These are phyloP conservation scores for Stramonita haemastoma DNA, from an alignment of 2,888 invertebrate genomes.

Conservation along the genomic window DNA sequence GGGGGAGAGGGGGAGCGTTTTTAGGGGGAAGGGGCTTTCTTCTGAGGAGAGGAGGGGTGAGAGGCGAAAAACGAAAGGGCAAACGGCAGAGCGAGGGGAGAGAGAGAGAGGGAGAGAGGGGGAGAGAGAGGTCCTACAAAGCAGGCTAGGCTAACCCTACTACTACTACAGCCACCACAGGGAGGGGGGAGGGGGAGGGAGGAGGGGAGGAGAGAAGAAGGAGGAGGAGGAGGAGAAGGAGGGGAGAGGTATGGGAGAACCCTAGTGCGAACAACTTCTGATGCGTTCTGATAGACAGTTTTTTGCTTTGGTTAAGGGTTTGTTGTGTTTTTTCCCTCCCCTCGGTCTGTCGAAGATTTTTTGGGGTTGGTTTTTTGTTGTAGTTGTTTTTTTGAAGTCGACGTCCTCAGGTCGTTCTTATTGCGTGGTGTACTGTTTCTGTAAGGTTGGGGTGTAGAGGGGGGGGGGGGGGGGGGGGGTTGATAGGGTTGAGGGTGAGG, in stretches of 20 bases:
- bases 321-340: too few relatives aligned
- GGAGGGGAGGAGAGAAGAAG: conserved; percentile 13
- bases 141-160: too few relatives aligned
- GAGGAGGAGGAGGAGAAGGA: background rate
- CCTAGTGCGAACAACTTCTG: background rate
- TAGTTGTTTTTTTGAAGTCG: too few relatives aligned
- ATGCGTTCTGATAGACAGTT: too few relatives aligned
- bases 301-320: too few relatives aligned
- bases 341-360: too few relatives aligned
- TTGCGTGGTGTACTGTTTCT: too few relatives aligned
- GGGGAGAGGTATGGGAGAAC: background rate
- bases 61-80: too few relatives aligned
- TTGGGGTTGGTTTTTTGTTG: too few relatives aligned
- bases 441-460: too few relatives aligned
- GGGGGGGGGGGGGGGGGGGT: background rate
- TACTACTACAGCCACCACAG: background rate
- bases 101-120: background rate
- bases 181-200: background rate
- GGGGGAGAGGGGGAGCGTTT: too few relatives aligned
- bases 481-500: background rate
- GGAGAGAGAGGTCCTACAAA: background rate
- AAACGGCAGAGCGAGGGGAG: background rate
- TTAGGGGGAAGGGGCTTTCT: background rate
- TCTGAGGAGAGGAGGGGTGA: background rate
- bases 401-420: too few relatives aligned